A percentile compares a stretch with the other conserved stretches of the same genome.
Evolutionary conservation across 2,888 invertebrate species (phyloP).

Genomic region (Epiblema foenella): DNA sequence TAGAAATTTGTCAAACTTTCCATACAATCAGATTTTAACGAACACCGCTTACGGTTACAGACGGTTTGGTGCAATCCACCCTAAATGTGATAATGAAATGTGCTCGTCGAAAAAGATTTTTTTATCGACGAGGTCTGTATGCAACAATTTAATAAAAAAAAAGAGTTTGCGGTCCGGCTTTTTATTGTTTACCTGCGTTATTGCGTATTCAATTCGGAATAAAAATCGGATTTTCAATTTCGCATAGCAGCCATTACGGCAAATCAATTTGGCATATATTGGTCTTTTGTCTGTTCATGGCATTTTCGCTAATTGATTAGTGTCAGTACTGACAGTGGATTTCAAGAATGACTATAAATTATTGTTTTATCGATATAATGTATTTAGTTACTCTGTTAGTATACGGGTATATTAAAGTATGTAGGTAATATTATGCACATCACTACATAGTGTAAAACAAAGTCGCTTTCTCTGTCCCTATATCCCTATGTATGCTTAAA

Average conservation of each 20-base stretch:
- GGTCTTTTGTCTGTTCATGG: background rate
- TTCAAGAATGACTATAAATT: background rate
- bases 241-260: constrained; percentile 4
- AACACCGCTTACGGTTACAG: too few species aligned
- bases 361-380: background rate
- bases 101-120: background rate
- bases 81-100: background rate
- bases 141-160: constrained; percentile 4
- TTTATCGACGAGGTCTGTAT: background rate
- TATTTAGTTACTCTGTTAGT: background rate
- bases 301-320: constrained; percentile 1
- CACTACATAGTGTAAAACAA: too few species aligned
- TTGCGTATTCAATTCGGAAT: constrained; percentile 14
- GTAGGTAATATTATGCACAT: background rate
- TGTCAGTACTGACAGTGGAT: constrained; percentile 3
- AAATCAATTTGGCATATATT: constrained; percentile 28
- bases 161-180: background rate
- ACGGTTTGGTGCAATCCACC: too few species aligned
- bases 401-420: background rate
- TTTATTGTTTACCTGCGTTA: constrained; percentile 6
- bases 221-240: constrained; percentile 10
- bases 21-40: too few species aligned
- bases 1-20: too few species aligned
- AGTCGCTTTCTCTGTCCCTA: too few species aligned
- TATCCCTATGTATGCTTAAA: too few species aligned